Conservation (phyloP, 2,113 vertebrate species). For the Manacus vitellinus region DNA sequence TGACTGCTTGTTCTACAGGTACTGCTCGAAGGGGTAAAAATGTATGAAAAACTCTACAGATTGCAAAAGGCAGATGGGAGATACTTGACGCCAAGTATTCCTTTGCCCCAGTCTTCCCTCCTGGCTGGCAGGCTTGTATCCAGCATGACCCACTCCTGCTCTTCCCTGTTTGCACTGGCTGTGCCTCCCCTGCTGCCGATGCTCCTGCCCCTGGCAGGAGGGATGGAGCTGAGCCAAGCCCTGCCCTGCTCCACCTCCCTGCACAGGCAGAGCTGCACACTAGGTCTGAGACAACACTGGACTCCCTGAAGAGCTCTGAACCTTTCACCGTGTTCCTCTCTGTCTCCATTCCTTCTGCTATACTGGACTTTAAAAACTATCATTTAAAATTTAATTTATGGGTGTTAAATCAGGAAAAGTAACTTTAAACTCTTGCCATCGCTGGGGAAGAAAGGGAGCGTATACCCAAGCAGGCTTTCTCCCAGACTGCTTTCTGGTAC, state of each 20-base stretch:
- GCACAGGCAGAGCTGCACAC: background rate
- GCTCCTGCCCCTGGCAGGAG: background rate
- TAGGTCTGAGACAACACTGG: rapidly evolving
- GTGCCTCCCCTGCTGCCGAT: rapidly evolving
- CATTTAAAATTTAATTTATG: background rate
- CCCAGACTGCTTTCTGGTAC: background rate
- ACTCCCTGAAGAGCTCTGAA: background rate
- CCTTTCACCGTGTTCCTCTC: rapidly evolving
- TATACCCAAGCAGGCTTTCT: background rate
- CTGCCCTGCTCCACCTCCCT: background rate
- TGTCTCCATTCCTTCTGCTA: background rate
- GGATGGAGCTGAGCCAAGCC: rapidly evolving
- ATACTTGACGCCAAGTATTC: rapidly evolving
- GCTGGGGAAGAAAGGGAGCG: background rate
- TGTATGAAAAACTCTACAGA: rapidly evolving
- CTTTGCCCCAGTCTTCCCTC: too few relatives aligned
- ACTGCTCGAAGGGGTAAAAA: background rate
- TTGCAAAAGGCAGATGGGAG: background rate
- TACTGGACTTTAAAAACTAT: background rate
- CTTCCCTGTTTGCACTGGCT: background rate
- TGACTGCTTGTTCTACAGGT: background rate
- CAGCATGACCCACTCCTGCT: rapidly evolving
- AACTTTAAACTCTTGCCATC: background rate
- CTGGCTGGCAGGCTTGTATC: background rate
- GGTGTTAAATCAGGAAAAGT: background rate